phyloP scores from a whole-genome alignment of 2,113 vertebrate species.

The Tor tambroides region DNA sequence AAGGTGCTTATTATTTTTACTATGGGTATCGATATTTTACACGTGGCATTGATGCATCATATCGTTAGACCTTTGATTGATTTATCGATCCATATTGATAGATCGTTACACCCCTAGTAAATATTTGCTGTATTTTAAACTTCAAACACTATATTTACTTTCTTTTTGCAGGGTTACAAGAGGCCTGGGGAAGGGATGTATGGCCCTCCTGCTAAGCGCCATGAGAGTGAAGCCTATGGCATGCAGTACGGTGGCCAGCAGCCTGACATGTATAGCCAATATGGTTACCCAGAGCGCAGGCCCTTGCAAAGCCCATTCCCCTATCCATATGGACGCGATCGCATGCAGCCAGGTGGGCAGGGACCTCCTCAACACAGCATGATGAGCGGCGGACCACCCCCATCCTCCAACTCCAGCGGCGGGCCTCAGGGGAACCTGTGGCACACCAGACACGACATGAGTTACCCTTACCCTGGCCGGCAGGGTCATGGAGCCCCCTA shows the following conservation, averaged over 20 bases:
- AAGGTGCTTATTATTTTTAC: too few relatives aligned
- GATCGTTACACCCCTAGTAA: too few relatives aligned
- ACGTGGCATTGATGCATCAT: too few relatives aligned
- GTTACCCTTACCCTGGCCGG: conserved; percentile 89
- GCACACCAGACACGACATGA: conserved; percentile 92
- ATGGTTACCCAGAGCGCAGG: conserved; percentile 90
- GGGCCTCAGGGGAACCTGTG: conserved; percentile 91
- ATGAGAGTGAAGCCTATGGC: conserved; percentile 90
- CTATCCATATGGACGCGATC: conserved; percentile 87
- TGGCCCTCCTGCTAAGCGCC: conserved; percentile 91
- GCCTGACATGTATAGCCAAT: conserved; percentile 92
- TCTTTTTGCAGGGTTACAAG: conserved; percentile 92
- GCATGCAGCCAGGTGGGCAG: conserved; percentile 84
- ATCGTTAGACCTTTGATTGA: too few relatives aligned
- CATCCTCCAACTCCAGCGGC: conserved; percentile 76
- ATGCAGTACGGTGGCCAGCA: conserved; percentile 93
- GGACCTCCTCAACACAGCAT: conserved; percentile 82
- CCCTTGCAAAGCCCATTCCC: conserved; percentile 91
- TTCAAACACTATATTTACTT: background rate
- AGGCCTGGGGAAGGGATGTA: conserved; percentile 96
- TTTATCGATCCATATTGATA: too few relatives aligned
- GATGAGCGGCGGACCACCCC: conserved; percentile 85
- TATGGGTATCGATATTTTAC: too few relatives aligned
- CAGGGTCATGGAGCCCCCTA: conserved; percentile 87
- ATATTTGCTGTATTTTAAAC: too few relatives aligned